phyloP scores from a whole-genome alignment of 2,113 vertebrate genomes.

The Rhegmatorhina hoffmannsi region DNA sequence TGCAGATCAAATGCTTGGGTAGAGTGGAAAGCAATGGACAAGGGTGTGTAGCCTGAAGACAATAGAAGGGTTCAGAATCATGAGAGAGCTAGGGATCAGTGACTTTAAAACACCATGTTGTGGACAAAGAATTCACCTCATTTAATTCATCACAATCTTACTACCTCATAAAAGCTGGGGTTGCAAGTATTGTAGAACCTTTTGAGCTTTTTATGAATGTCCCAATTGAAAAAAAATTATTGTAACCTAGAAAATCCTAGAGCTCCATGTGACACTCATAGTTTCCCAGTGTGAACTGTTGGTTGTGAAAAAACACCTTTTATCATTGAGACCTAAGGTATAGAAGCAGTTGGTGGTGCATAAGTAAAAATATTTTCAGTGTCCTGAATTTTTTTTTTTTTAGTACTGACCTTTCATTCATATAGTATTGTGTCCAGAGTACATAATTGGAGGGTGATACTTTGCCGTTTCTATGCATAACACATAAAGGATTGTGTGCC shows the following conservation, averaged over 20 bases:
- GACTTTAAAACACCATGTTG: neutral
- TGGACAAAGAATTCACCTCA: neutral
- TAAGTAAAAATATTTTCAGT: neutral
- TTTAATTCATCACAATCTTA: neutral
- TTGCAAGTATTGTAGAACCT: neutral
- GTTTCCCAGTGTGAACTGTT: neutral
- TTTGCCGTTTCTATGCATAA: rapidly evolving
- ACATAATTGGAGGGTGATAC: rapidly evolving
- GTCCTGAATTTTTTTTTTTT: neutral
- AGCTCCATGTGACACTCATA: neutral
- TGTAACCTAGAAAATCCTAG: neutral
- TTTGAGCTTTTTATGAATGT: neutral
- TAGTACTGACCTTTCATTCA: neutral
- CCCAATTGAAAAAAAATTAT: neutral
- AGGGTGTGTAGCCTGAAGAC: neutral
- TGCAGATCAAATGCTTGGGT: neutral
- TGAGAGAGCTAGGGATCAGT: neutral
- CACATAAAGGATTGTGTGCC: neutral
- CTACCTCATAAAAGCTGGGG: neutral
- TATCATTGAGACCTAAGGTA: neutral
- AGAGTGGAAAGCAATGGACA: neutral
- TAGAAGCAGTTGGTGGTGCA: neutral
- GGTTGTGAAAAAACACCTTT: neutral
- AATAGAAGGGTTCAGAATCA: neutral
- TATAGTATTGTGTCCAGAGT: neutral